A percentile compares a stretch with the other conserved stretches of the same genome.
phyloP scores from a whole-genome alignment of 1,140 invertebrate genomes.

The Macrobrachium nipponense region DNA sequence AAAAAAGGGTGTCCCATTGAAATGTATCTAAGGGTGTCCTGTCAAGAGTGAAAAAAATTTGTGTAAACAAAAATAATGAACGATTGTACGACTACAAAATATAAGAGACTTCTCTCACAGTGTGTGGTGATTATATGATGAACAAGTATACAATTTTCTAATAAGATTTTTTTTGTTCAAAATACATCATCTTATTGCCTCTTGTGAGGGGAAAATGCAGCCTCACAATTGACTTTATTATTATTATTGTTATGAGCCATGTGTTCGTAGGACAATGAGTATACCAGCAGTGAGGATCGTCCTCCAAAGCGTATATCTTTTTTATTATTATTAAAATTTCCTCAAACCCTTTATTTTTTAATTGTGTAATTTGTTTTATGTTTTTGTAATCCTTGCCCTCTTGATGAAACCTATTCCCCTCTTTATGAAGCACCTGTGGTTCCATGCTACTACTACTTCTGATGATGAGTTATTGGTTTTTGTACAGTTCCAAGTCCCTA shows the following conservation, averaged over 20 bases:
- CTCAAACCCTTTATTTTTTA: too few relatives aligned
- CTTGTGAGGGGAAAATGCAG: constrained; percentile 8
- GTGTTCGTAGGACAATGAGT: neutral
- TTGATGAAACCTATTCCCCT: too few relatives aligned
- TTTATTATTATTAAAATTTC: constrained; percentile 26
- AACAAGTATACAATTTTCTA: constrained; percentile 50
- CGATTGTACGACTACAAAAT: neutral
- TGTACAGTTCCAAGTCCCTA: constrained; percentile 59
- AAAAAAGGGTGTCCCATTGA: too few relatives aligned
- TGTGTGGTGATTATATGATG: constrained; percentile 55
- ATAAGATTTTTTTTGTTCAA: constrained; percentile 23
- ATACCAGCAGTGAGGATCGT: constrained; percentile 35
- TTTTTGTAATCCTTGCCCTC: too few relatives aligned
- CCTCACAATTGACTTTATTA: constrained; percentile 11
- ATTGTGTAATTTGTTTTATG: too few relatives aligned
- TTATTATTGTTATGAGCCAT: constrained; percentile 7
- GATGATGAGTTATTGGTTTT: constrained; percentile 47
- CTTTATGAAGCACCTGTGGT: too few relatives aligned
- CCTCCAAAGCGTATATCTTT: constrained; percentile 27
- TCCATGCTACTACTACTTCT: neutral
- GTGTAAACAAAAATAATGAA: constrained; percentile 29
- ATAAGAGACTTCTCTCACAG: neutral
- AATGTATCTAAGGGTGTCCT: too few relatives aligned
- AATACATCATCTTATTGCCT: too few relatives aligned
- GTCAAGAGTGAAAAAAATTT: neutral